phyloP scores from a whole-genome alignment of 2,797 vertebrate species.

The Forpus xanthops region DNA sequence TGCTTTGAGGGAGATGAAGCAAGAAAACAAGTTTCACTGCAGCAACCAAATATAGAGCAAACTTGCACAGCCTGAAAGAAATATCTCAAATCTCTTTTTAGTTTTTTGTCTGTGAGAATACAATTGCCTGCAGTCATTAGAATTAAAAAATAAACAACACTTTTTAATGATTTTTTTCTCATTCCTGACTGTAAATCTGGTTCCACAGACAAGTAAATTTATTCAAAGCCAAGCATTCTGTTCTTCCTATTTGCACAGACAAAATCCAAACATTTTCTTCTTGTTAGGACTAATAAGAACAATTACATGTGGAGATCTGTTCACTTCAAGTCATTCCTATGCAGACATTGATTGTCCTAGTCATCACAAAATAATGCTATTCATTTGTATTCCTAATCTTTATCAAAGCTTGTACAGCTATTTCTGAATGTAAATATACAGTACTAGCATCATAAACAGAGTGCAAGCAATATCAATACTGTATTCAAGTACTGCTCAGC shows the following conservation, averaged over 20 bases:
- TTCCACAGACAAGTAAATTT: background rate
- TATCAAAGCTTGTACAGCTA: background rate
- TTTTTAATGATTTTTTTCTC: background rate
- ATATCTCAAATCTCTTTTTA: background rate
- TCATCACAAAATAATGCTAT: background rate
- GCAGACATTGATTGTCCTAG: background rate
- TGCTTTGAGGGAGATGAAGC: background rate
- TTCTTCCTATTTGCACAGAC: background rate
- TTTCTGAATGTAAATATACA: background rate
- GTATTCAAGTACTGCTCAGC: background rate
- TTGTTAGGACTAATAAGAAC: background rate
- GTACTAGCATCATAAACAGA: slow-evolving; percentile 10
- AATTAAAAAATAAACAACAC: background rate
- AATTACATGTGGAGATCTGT: background rate
- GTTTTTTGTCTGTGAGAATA: background rate
- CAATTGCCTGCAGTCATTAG: background rate
- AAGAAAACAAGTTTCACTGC: background rate
- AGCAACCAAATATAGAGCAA: background rate
- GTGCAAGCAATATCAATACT: background rate
- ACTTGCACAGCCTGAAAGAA: background rate
- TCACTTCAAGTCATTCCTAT: background rate
- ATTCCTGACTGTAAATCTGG: background rate
- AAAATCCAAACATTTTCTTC: background rate
- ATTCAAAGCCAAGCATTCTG: background rate
- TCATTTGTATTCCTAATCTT: slow-evolving; percentile 7